Conservation (phyloP, 2,888 invertebrate species). For the Agapetus fuscipes region DNA sequence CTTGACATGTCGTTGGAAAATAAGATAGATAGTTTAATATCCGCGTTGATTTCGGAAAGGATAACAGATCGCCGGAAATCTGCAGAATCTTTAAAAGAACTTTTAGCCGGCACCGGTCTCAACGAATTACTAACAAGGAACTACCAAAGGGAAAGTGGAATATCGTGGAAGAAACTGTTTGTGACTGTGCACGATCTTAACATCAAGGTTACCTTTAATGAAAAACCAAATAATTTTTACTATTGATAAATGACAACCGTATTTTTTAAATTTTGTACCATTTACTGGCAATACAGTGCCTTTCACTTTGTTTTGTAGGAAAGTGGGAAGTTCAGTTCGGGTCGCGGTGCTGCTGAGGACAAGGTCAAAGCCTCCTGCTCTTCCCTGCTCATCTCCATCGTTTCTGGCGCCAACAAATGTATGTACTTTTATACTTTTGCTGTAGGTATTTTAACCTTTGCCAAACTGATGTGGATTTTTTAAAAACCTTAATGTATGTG, state of each 20-base stretch:
- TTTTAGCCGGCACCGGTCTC: constrained; percentile 34
- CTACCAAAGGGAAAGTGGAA: constrained; percentile 31
- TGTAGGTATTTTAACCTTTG: too few species aligned
- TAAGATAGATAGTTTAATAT: constrained; percentile 32
- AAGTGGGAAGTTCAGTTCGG: constrained; percentile 39
- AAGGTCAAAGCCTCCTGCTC: constrained; percentile 32
- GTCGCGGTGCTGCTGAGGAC: constrained; percentile 26
- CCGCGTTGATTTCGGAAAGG: constrained; percentile 32
- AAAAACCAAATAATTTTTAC: too few species aligned
- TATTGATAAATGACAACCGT: too few species aligned
- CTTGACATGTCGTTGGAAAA: constrained; percentile 38
- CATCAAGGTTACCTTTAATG: constrained; percentile 39
- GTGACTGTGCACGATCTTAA: constrained; percentile 36
- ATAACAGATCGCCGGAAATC: constrained; percentile 39
- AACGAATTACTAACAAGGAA: constrained; percentile 34
- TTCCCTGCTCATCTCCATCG: constrained; percentile 34
- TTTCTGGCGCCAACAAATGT: constrained; percentile 41
- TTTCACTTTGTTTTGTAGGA: too few species aligned
- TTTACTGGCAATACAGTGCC: too few species aligned
- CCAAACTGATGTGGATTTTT: too few species aligned
- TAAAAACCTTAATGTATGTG: too few species aligned
- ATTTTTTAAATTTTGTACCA: too few species aligned
- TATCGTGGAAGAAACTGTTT: constrained; percentile 39
- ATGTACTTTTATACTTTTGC: too few species aligned
- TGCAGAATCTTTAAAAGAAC: constrained; percentile 36